These are phyloP conservation scores for Rhagologus leucostigma DNA, from an alignment of 2,113 vertebrate species.

Conservation along the genomic window DNA sequence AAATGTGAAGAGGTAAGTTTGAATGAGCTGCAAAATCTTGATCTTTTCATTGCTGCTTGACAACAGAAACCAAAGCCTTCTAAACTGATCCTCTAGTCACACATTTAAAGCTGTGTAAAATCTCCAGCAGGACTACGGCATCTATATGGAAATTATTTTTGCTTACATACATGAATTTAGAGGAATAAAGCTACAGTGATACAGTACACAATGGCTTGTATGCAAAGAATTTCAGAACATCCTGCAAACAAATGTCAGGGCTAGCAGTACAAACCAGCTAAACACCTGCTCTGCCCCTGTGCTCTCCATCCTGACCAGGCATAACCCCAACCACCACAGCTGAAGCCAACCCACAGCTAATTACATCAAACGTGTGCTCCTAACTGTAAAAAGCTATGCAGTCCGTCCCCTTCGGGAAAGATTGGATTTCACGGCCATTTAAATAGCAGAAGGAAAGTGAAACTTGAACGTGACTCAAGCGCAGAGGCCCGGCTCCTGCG, in stretches of 20 bases:
- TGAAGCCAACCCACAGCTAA: not conserved
- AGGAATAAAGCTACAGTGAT: not conserved
- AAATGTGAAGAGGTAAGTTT: not conserved
- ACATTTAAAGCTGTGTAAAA: not conserved
- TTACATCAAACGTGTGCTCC: not conserved
- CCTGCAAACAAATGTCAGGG: fast-evolving
- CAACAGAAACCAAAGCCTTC: not conserved
- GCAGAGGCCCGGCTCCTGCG: not conserved
- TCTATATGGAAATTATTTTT: not conserved
- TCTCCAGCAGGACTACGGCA: not conserved
- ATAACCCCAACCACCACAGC: not conserved
- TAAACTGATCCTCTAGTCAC: not conserved
- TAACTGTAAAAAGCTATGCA: not conserved
- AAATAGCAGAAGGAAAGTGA: not conserved
- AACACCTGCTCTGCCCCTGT: not conserved
- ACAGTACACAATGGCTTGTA: fast-evolving
- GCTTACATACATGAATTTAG: not conserved
- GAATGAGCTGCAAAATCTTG: not conserved
- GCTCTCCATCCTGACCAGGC: not conserved
- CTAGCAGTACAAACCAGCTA: fast-evolving
- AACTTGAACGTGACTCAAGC: not conserved
- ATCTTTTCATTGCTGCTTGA: not conserved
- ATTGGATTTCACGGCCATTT: not conserved
- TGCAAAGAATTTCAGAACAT: not conserved
- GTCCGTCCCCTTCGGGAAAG: not conserved